Conservation (phyloP, 2,888 invertebrate genomes). For the Spilosoma lubricipeda region DNA sequence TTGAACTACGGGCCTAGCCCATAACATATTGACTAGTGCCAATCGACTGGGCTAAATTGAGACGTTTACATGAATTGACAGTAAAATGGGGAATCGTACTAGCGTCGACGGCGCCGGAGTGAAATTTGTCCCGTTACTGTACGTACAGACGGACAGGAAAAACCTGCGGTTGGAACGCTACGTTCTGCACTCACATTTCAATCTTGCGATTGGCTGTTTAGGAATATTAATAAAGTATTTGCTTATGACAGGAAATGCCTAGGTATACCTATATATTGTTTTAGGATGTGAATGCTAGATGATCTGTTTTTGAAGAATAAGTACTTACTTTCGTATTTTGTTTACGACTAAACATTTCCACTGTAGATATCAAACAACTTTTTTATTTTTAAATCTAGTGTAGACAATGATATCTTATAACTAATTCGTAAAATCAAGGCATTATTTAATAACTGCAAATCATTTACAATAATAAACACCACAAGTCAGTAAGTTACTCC, state of each 20-base stretch:
- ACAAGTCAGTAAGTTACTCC: too few species aligned
- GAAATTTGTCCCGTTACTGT: conserved; percentile 76
- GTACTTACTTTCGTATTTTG: not conserved
- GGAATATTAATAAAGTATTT: not conserved
- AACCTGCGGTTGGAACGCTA: conserved; percentile 36
- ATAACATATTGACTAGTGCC: conserved; percentile 51
- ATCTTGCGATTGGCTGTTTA: not conserved
- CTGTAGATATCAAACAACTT: not conserved
- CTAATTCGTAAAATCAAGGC: not conserved
- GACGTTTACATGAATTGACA: conserved; percentile 82
- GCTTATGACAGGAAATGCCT: not conserved
- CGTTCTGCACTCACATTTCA: not conserved
- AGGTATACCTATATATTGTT: not conserved
- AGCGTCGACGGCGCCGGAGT: conserved; percentile 71
- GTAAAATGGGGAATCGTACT: conserved; percentile 74
- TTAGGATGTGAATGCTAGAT: not conserved
- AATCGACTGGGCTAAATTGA: conserved; percentile 71
- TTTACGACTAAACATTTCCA: not conserved
- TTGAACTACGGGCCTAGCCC: conserved; percentile 44
- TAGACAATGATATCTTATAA: too few species aligned
- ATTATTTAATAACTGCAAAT: not conserved
- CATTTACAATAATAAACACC: too few species aligned
- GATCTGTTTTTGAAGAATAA: not conserved
- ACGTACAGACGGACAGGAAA: conserved; percentile 52
- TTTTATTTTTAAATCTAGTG: too few species aligned